phyloP scores from a whole-genome alignment of 2,797 vertebrate species.

The Echeneis naucrates region DNA sequence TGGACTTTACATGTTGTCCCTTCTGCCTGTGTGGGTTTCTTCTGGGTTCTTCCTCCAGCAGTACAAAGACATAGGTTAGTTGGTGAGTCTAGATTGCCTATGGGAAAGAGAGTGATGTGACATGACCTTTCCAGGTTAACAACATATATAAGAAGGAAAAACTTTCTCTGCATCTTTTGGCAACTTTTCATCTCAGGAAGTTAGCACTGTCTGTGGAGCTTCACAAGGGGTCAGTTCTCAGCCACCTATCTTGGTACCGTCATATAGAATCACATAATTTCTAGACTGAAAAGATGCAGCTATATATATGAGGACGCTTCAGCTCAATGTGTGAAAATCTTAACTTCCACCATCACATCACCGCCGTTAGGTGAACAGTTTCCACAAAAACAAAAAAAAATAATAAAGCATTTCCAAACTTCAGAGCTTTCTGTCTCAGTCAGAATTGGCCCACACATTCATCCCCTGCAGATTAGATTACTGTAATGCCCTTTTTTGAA shows the following conservation, averaged over 20 bases:
- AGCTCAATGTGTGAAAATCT: background rate
- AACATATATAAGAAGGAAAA: background rate
- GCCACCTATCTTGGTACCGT: background rate
- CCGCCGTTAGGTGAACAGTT: background rate
- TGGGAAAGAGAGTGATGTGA: too few species aligned
- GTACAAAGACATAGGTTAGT: too few species aligned
- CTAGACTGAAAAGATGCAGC: background rate
- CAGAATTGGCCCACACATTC: too few species aligned
- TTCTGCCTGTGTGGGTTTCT: too few species aligned
- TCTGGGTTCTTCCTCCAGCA: too few species aligned
- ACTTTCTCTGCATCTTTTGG: background rate
- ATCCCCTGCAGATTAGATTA: background rate
- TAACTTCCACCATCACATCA: background rate
- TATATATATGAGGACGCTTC: too few species aligned
- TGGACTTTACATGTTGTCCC: too few species aligned
- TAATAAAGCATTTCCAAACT: background rate
- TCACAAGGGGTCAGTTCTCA: background rate
- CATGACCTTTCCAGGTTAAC: too few species aligned
- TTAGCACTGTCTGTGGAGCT: background rate
- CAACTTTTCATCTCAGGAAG: background rate
- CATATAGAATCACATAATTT: background rate
- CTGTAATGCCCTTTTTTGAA: background rate
- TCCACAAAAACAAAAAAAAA: background rate
- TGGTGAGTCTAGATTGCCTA: too few species aligned
- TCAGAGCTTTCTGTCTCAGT: too few species aligned